Conservation (phyloP, 2,888 invertebrate species). For the Drosophila stalkeri region DNA sequence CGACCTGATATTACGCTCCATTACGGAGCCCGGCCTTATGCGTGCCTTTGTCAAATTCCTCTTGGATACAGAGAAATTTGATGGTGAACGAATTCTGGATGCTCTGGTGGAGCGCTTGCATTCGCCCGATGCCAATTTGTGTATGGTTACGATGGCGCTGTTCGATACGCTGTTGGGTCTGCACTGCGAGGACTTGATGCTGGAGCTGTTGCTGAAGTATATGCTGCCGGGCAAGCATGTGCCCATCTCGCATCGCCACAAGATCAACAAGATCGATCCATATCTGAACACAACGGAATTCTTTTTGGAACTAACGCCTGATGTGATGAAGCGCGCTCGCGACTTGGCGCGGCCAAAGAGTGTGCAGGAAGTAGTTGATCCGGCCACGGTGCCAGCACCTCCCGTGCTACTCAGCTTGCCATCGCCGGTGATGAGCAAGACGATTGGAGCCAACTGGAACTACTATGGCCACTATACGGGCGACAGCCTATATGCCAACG, state of each 20-base stretch:
- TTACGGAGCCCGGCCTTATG: conserved; percentile 93
- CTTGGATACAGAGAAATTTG: conserved; percentile 92
- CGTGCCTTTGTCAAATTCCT: conserved; percentile 94
- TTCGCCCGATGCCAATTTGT: conserved; percentile 91
- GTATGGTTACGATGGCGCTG: conserved; percentile 94
- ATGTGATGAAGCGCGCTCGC: conserved; percentile 84
- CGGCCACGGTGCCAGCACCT: conserved; percentile 23
- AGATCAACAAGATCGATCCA: conserved; percentile 90
- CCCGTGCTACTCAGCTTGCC: conserved; percentile 71
- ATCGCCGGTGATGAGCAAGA: conserved; percentile 84
- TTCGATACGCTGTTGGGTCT: conserved; percentile 96
- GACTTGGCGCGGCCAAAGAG: conserved; percentile 82
- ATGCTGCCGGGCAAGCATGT: conserved; percentile 93
- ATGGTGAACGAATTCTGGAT: conserved; percentile 92
- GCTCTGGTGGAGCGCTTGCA: conserved; percentile 92
- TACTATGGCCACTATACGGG: conserved; percentile 86
- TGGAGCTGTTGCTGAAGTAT: conserved; percentile 94
- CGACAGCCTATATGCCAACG: conserved; percentile 91
- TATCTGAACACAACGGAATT: conserved; percentile 91
- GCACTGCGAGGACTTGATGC: conserved; percentile 98
- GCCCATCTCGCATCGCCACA: conserved; percentile 89
- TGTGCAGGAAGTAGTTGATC: conserved; percentile 59
- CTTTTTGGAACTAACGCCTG: conserved; percentile 90
- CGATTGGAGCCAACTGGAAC: conserved; percentile 86
- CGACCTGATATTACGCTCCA: conserved; percentile 94